Evolutionary conservation across 2,888 invertebrate genomes (phyloP), one percentile per base, ranked within the genome.

Genomic region (Chirona hameri): DNA sequence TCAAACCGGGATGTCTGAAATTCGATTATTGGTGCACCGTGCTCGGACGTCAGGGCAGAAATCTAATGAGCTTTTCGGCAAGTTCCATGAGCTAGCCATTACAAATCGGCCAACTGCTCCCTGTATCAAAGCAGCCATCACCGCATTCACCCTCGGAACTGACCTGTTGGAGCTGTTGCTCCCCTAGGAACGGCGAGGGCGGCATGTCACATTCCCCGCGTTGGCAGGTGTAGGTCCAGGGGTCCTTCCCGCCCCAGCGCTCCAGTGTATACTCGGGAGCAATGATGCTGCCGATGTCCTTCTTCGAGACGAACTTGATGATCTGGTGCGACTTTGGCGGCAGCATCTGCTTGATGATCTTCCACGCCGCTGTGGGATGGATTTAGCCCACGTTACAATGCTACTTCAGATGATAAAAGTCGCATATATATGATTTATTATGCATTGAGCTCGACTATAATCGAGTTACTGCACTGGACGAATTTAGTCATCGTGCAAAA

Each of bases 281-380:
- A 3, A 98, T 93, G 86, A 91, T 92, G n/a, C 93, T 93, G 84
- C 92, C 92, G 80, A 98, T 89, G 27, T 90, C 92, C 84, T 92
- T 92, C 87, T 94, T 94, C 82, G 91, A 91, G 0, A 95, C 91
- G 89, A 96, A 94, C 88, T 95, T 96, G 88, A 98, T 94, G 88
- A 93, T 93, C 86, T 95, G 93, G 31, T 96, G 93, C 21, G 96
- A 96, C 88, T 95, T 94, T 0, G 95, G 92, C 4, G 96, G 97
- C 82, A 98, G 88, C 90, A 84, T 84, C 0, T 82, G 80, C 81
- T 83, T 85, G 60, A 85, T 85, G 65, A 84, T 85, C 80, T 83
- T 83, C 85, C 85, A 84, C 82, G 83, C 84, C 0, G 84, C 84
- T 84, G 83, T 52, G 14, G 29, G 12, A 1, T 4, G 14, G 18